Conservation (phyloP, 1,140 invertebrate species). For the Dysdera silvatica region DNA sequence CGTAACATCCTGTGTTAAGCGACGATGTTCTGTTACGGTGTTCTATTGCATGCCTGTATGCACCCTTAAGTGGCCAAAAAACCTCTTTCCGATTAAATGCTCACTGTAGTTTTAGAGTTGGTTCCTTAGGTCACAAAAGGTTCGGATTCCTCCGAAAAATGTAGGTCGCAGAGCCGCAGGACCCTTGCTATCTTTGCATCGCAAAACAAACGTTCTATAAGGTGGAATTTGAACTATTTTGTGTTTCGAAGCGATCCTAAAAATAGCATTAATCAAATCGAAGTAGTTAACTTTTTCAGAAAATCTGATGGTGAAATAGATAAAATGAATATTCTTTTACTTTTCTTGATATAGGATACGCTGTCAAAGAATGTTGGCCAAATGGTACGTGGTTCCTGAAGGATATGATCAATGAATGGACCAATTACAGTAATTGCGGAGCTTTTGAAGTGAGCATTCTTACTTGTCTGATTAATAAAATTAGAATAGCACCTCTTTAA, state of each 20-base stretch:
- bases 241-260: not conserved
- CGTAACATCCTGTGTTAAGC: no score
- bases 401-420: conserved; percentile 40
- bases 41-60: no score
- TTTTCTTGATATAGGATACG: conserved; percentile 33
- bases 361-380: conserved; percentile 38
- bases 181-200: not conserved
- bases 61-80: no score
- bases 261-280: not conserved
- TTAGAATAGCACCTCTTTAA: no score
- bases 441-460: conserved; percentile 32
- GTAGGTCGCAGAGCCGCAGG: not conserved
- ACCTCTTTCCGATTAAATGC: no score
- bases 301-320: not conserved
- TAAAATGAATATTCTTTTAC: not conserved
- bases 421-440: conserved; percentile 43
- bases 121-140: no score
- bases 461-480: not conserved
- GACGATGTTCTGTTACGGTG: no score
- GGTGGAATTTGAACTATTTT: not conserved
- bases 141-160: no score
- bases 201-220: not conserved
- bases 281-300: not conserved
- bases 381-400: conserved; percentile 39
- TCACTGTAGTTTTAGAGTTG: no score